Evolutionary conservation across 2,888 invertebrate species (phyloP), one percentile per base, ranked within the genome.

Genomic region (Sminthurides aquaticus): DNA sequence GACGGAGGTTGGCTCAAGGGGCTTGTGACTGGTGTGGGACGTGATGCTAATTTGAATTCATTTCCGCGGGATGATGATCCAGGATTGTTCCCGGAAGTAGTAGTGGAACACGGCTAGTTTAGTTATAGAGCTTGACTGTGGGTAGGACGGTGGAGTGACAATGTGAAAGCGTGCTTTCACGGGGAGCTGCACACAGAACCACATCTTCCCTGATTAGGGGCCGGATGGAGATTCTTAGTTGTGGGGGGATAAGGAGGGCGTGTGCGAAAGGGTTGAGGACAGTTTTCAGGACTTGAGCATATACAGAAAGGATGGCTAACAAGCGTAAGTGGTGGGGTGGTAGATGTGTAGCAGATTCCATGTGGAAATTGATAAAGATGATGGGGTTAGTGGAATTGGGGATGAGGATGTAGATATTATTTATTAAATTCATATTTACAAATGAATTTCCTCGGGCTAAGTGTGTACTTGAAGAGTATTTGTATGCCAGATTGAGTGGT

Each of bases 381-480:
- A n/a, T n/a, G n/a, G n/a, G n/a, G n/a, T n/a, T n/a, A n/a, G n/a
- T n/a, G n/a, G n/a, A n/a, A n/a, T n/a, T n/a, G n/a, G 52, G 52
- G 22, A 5, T 15, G 52, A 20, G 52, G 20, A 15, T 52, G 52
- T 52, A 20, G 52, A 20, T 15, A 52, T 52, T 18, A 52, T 52
- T 52, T 52, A 52, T 52, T 52, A 52, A 52, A 22, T 52, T 52
- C 20, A 52, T 52, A 52, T 52, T 52, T 52, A 52, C 52, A 52
- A 52, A 52, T 22, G 18, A 52, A 20, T 52, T 52, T 52, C 15
- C 43, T 43, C 11, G 11, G 43, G 43, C 43, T 43, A 20, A 15
- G 20, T 15, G 52, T 8, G 52, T 22, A 18, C 52, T 52, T 52
- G 52, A 52, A 5, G 20, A 52, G 5, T 34, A 34, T 34, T 34